phyloP scores from a whole-genome alignment of 1,140 invertebrate genomes.

The Ruditapes philippinarum region DNA sequence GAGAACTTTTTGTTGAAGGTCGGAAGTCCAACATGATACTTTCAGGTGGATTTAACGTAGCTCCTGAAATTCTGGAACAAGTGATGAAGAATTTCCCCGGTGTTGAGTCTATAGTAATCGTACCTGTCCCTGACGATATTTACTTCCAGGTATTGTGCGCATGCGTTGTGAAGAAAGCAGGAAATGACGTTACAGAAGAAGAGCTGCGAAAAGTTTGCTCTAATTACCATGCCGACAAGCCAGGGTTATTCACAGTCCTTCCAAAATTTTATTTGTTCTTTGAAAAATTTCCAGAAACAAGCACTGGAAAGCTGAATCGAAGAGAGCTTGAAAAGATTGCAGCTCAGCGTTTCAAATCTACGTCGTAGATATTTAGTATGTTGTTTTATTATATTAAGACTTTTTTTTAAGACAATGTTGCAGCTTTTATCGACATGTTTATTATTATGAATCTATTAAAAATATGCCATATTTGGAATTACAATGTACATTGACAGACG shows the following conservation, averaged over 20 bases:
- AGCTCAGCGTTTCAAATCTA: not conserved
- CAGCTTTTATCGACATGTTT: too few species aligned
- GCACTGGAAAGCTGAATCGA: slow-evolving; percentile 13
- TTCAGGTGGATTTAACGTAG: slow-evolving; percentile 44
- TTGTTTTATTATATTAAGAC: too few species aligned
- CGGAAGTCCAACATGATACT: slow-evolving; percentile 62
- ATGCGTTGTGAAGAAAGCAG: slow-evolving; percentile 31
- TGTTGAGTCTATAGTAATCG: slow-evolving; percentile 37
- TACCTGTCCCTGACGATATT: slow-evolving; percentile 53
- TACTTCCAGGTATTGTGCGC: slow-evolving; percentile 43
- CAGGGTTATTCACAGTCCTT: slow-evolving; percentile 12
- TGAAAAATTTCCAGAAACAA: slow-evolving; percentile 34
- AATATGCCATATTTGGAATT: too few species aligned
- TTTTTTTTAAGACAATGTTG: too few species aligned
- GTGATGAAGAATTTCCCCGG: slow-evolving; percentile 12
- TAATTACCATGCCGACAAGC: slow-evolving; percentile 20
- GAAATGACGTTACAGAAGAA: slow-evolving; percentile 11
- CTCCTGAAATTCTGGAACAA: slow-evolving; percentile 46
- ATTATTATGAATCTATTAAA: too few species aligned
- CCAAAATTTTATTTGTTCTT: slow-evolving; percentile 43
- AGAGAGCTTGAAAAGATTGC: slow-evolving; percentile 11
- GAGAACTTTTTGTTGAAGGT: slow-evolving; percentile 54
- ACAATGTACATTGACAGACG: too few species aligned
- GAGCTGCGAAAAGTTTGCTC: not conserved
- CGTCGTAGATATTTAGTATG: too few species aligned